Percentiles rank a stretch among this genome's conserved stretches.
Conservation (phyloP, 1,140 invertebrate genomes). For the Magallana ariakensis region DNA sequence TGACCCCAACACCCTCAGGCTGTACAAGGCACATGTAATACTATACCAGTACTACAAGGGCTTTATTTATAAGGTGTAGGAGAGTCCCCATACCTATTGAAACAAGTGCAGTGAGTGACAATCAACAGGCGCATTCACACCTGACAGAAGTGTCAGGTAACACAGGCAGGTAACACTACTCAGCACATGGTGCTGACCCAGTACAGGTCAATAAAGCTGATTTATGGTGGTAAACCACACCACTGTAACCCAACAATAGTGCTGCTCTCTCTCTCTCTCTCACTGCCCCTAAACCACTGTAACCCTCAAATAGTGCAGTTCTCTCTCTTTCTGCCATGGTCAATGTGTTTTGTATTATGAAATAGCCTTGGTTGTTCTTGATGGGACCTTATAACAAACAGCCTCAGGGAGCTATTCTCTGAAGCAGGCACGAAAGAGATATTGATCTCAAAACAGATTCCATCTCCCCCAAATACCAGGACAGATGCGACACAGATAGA, state of each 20-base stretch:
- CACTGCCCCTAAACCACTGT: too few relatives aligned
- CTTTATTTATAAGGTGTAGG: neutral
- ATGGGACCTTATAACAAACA: neutral
- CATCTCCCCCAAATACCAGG: neutral
- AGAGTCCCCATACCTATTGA: neutral
- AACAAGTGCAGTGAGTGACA: constrained; percentile 1
- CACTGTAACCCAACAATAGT: neutral
- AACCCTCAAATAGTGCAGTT: neutral
- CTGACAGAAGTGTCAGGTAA: neutral
- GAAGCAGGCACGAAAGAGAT: constrained; percentile 1
- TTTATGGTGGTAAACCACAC: constrained; percentile 8
- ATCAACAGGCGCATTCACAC: neutral
- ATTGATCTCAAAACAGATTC: constrained; percentile 29
- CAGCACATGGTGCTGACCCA: neutral
- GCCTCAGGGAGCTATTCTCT: neutral
- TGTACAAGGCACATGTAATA: neutral
- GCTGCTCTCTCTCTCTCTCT: neutral
- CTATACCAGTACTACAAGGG: neutral
- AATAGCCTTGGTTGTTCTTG: neutral
- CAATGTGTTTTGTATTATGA: constrained; percentile 19
- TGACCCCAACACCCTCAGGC: neutral
- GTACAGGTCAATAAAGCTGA: neutral
- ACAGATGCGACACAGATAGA: neutral
- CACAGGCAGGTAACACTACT: neutral
- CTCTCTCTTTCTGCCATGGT: neutral